Conservation (phyloP, 2,113 vertebrate genomes). For the Cnemophilus loriae region DNA sequence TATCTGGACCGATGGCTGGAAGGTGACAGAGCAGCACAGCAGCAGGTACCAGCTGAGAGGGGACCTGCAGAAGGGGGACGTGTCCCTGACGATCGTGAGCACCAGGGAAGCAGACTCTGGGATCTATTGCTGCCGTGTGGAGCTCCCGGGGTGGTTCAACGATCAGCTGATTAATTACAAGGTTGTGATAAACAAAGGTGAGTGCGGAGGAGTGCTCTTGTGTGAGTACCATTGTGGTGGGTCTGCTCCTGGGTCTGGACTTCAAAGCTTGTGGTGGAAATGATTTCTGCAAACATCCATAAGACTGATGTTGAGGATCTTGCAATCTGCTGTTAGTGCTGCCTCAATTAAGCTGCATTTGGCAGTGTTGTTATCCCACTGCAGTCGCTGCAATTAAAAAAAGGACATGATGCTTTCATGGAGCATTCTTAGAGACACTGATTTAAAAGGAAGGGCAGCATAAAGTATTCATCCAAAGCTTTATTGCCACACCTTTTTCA, state of each 20-base stretch:
- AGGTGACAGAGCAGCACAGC: neutral
- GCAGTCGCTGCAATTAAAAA: neutral
- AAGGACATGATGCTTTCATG: neutral
- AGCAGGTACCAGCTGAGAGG: conserved; percentile 67
- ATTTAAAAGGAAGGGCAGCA: neutral
- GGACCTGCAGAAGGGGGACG: neutral
- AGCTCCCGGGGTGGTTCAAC: conserved; percentile 74
- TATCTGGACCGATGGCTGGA: conserved; percentile 54
- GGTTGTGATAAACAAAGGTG: conserved; percentile 59
- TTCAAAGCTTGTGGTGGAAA: neutral
- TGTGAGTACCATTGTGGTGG: neutral
- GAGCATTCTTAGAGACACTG: neutral
- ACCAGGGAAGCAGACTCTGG: conserved; percentile 65
- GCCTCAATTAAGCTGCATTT: neutral
- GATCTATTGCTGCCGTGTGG: conserved; percentile 79
- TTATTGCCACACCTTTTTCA: neutral
- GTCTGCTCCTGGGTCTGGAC: neutral
- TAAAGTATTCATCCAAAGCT: neutral
- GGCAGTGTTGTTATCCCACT: neutral
- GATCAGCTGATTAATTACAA: conserved; percentile 16
- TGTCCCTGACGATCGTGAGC: conserved; percentile 75
- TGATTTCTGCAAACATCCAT: neutral
- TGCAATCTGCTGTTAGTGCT: neutral
- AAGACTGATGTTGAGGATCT: neutral
- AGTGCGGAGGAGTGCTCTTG: neutral